Percentiles rank a stretch among this genome's conserved stretches.
Conservation (phyloP, 1,140 invertebrate species). For the Sesamia nonagrioides region DNA sequence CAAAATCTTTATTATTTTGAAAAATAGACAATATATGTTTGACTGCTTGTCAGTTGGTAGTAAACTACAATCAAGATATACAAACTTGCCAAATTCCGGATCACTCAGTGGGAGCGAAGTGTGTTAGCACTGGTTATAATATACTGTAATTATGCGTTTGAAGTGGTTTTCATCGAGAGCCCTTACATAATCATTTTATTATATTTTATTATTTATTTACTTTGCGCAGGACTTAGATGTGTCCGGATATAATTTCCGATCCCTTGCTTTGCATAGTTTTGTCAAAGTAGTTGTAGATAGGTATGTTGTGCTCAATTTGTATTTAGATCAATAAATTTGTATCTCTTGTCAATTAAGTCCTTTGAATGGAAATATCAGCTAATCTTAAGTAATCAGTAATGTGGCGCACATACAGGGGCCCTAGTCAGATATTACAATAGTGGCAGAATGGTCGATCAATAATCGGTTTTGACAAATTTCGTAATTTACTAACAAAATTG, state of each 20-base stretch:
- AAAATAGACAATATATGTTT: not conserved
- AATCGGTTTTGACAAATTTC: too few relatives aligned
- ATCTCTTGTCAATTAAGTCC: too few relatives aligned
- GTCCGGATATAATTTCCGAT: not conserved
- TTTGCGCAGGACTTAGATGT: not conserved
- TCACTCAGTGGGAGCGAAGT: too few relatives aligned
- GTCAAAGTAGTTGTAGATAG: not conserved
- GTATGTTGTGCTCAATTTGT: slow-evolving; percentile 1
- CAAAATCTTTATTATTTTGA: not conserved
- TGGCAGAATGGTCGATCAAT: too few relatives aligned
- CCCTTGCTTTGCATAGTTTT: not conserved
- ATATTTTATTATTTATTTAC: slow-evolving; percentile 6
- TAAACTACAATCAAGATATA: too few relatives aligned
- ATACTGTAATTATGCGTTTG: not conserved
- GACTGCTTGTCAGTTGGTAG: not conserved
- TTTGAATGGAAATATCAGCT: too few relatives aligned
- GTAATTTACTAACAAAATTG: too few relatives aligned
- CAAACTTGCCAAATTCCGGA: too few relatives aligned
- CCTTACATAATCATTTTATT: not conserved
- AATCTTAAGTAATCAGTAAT: too few relatives aligned
- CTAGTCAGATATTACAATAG: too few relatives aligned
- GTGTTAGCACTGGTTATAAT: not conserved
- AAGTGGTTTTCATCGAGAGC: not conserved
- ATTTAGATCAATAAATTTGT: not conserved
- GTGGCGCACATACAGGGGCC: too few relatives aligned